Conservation (phyloP, 2,797 vertebrate genomes). For the Pangasius larnaudii region DNA sequence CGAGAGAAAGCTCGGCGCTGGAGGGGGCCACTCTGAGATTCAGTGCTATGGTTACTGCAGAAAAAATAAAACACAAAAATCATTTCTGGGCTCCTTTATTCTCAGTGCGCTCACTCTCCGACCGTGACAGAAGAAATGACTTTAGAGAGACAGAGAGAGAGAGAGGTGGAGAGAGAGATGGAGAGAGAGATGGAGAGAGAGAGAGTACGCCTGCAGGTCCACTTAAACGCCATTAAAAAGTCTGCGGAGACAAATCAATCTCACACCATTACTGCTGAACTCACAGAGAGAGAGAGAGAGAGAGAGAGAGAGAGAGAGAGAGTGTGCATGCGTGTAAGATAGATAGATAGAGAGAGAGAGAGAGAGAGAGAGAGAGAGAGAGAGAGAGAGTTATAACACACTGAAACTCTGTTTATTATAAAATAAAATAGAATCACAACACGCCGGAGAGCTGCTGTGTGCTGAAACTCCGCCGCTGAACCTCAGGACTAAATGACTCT, state of each 20-base stretch:
- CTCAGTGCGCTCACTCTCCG: slow-evolving; percentile 9
- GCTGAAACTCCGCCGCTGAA: not conserved
- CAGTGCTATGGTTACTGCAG: slow-evolving; percentile 41
- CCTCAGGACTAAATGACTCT: not conserved
- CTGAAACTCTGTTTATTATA: not conserved
- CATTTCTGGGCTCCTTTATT: slow-evolving; percentile 32
- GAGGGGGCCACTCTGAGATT: not conserved
- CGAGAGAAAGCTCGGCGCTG: slow-evolving; percentile 20
- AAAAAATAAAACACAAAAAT: slow-evolving; percentile 27
- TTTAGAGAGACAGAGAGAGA: not conserved
- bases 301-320: not conserved
- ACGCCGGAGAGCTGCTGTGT: not conserved
- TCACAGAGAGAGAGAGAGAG: not conserved
- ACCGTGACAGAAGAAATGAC: slow-evolving; percentile 16
- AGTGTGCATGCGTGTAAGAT: too few relatives aligned
- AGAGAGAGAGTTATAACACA: not conserved
- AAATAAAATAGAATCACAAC: not conserved
- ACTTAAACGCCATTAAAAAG: slow-evolving; percentile 54
- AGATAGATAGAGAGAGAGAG: not conserved
- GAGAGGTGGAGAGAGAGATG: not conserved
- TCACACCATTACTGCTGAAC: slow-evolving; percentile 9
- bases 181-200: not conserved
- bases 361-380: not conserved
- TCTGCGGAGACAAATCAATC: slow-evolving; percentile 45
- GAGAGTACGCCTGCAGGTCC: slow-evolving; percentile 36